Conservation (phyloP, 2,113 vertebrate species). For the Mustela nigripes region DNA sequence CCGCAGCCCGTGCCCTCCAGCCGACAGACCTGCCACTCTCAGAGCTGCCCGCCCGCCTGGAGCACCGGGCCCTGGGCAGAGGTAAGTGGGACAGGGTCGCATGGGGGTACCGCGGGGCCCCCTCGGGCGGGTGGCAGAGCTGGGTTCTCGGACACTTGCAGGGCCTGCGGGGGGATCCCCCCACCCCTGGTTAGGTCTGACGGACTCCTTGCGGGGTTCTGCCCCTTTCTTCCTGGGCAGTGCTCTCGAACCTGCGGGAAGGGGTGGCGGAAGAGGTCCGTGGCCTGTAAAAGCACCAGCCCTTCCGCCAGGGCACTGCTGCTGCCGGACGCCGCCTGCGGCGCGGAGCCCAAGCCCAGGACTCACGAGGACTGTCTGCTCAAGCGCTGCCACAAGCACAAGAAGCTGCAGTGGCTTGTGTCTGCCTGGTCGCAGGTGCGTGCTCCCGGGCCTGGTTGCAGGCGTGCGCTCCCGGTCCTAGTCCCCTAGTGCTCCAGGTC, state of each 20-base stretch:
- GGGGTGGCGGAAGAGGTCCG: conserved; percentile 90
- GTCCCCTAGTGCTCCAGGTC: no score
- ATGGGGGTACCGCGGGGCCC: fast-evolving
- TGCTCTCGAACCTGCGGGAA: conserved; percentile 94
- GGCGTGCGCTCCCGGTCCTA: no score
- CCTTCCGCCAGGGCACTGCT: conserved; percentile 77
- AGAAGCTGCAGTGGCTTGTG: conserved; percentile 93
- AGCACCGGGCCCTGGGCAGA: conserved; percentile 91
- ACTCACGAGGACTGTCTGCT: conserved; percentile 91
- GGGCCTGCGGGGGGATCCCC: neutral
- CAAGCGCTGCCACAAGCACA: conserved; percentile 91
- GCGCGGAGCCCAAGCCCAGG: conserved; percentile 87
- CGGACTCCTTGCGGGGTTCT: fast-evolving
- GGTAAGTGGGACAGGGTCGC: conserved; percentile 82
- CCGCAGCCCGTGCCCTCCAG: conserved; percentile 81
- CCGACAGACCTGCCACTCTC: conserved; percentile 88
- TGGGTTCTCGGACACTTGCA: neutral
- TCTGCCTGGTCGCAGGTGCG: conserved; percentile 93
- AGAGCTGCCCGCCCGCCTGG: conserved; percentile 92
- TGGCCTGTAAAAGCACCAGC: conserved; percentile 88
- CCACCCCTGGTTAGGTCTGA: fast-evolving
- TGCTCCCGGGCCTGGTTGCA: neutral
- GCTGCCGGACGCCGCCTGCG: conserved; percentile 88
- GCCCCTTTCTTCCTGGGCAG: conserved; percentile 78
- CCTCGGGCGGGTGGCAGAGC: neutral